Evolutionary conservation across 2,797 vertebrate genomes (phyloP).

Genomic region (Rhinophrynus dorsalis): DNA sequence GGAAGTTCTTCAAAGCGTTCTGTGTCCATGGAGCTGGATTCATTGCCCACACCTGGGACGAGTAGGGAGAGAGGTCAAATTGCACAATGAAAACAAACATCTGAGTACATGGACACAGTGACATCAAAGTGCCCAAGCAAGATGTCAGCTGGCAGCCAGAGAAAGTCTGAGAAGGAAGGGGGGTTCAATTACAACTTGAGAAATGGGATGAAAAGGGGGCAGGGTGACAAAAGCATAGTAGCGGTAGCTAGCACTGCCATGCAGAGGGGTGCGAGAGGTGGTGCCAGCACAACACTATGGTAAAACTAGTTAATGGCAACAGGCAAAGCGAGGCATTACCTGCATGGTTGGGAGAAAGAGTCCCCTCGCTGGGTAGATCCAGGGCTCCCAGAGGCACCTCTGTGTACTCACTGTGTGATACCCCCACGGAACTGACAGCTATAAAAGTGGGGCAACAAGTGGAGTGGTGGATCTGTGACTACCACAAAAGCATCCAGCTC

Average conservation of each 20-base stretch:
- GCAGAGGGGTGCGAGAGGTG: not conserved
- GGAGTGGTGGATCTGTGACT: constrained; percentile 40
- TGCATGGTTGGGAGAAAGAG: constrained; percentile 80
- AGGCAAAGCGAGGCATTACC: constrained; percentile 59
- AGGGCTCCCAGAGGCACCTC: constrained; percentile 86
- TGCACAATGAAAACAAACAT: not conserved
- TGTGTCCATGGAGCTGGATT: constrained; percentile 82
- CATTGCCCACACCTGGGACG: constrained; percentile 69
- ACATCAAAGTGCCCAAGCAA: not conserved
- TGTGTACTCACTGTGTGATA: constrained; percentile 75
- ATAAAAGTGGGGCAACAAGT: constrained; percentile 52
- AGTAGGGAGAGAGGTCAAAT: not conserved
- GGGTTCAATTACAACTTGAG: not conserved
- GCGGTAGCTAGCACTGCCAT: not conserved
- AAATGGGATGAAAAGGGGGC: not conserved
- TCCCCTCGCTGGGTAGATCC: constrained; percentile 82
- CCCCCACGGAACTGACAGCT: constrained; percentile 63
- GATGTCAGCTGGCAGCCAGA: not conserved
- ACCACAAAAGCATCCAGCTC: not conserved
- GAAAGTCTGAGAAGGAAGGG: not conserved
- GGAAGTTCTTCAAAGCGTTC: constrained; percentile 88
- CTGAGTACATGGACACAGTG: not conserved
- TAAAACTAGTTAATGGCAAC: constrained; percentile 15
- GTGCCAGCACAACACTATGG: not conserved
- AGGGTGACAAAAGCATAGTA: not conserved